phyloP scores from a whole-genome alignment of 2,797 vertebrate genomes.

The Meda fulgida region DNA sequence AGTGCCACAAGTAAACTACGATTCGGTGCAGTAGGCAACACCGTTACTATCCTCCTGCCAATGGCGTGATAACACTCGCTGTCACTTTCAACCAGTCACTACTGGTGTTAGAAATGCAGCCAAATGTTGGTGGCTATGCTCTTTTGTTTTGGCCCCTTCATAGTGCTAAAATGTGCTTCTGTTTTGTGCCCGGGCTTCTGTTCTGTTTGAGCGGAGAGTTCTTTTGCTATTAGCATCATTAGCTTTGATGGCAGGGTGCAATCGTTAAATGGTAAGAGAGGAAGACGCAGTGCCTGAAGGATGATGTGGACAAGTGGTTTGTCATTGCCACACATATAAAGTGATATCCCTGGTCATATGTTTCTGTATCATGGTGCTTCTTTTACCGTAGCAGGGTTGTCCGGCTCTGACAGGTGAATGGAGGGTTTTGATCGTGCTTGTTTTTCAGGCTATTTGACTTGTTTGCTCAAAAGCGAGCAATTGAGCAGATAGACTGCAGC shows the following conservation, averaged over 20 bases:
- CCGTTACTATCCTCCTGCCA: slow-evolving; percentile 8
- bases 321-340: slow-evolving; percentile 53
- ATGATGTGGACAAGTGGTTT: neutral
- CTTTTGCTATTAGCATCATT: neutral
- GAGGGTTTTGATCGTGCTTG: slow-evolving; percentile 54
- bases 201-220: neutral
- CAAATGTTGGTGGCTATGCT: slow-evolving; percentile 24
- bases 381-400: slow-evolving; percentile 61
- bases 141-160: slow-evolving; percentile 42
- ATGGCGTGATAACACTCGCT: neutral
- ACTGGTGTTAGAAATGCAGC: slow-evolving; percentile 10
- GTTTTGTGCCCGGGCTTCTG: neutral
- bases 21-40: neutral
- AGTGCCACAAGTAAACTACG: slow-evolving; percentile 17
- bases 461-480: slow-evolving; percentile 42
- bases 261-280: neutral
- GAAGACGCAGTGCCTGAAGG: neutral
- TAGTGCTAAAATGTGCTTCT: slow-evolving; percentile 12
- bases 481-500: slow-evolving; percentile 33
- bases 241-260: neutral
- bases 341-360: slow-evolving; percentile 61
- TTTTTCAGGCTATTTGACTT: slow-evolving; percentile 43
- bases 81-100: slow-evolving; percentile 9
- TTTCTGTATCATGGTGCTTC: slow-evolving; percentile 58
- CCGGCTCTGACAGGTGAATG: slow-evolving; percentile 62